Evolutionary conservation across 37 sponge, comb jelly and placozoan species (phyloP).

Genomic region (Amphimedon queenslandica): DNA sequence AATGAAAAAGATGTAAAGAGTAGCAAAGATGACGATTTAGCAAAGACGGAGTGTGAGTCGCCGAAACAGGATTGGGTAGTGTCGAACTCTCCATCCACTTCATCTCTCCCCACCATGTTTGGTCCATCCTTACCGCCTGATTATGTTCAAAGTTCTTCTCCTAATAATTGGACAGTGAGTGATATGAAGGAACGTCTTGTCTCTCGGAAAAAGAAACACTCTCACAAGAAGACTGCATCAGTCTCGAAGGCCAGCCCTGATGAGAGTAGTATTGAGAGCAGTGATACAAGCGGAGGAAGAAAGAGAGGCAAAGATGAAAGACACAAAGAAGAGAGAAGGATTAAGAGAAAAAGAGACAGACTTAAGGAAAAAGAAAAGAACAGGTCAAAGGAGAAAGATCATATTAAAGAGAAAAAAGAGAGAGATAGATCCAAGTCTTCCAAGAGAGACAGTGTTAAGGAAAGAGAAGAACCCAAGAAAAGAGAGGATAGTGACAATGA

Average conservation of each 20-base stretch:
- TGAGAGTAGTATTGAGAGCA: not conserved
- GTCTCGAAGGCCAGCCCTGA: no score
- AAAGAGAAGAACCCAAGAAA: not conserved
- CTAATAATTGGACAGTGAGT: no score
- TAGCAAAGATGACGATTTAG: not conserved
- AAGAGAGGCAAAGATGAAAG: slow-evolving; percentile 4
- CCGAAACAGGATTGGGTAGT: not conserved
- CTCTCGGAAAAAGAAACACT: no score
- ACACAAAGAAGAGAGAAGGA: not conserved
- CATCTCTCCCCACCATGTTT: not conserved
- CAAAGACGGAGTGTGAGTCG: not conserved
- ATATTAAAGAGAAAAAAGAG: slow-evolving; percentile 3
- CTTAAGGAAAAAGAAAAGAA: not conserved
- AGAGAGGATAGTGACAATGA: not conserved
- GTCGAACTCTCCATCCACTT: not conserved
- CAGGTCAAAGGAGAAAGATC: not conserved
- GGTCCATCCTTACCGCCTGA: not conserved
- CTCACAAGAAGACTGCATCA: no score
- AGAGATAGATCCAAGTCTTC: not conserved
- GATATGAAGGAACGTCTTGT: no score
- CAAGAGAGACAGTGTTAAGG: not conserved
- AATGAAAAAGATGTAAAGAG: not conserved
- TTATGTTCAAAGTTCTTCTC: no score
- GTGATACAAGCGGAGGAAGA: not conserved
- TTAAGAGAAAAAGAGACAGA: not conserved